Percentiles rank a stretch among this genome's conserved stretches.
Conservation (phyloP, 2,113 vertebrate species). For the Verasper variegatus region DNA sequence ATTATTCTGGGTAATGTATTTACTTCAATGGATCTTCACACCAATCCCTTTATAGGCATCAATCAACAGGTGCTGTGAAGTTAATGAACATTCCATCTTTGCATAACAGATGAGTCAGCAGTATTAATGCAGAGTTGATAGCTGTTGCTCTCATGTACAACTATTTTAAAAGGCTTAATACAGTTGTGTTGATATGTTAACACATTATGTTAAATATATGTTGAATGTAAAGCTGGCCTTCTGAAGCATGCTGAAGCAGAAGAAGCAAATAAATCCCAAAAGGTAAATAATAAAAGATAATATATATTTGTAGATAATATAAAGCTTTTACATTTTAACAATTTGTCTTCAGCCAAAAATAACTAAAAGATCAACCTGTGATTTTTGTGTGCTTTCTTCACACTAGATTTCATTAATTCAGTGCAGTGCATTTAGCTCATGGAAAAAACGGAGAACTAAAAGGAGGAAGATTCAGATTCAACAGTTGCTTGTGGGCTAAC, state of each 20-base stretch:
- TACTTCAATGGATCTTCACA: background rate
- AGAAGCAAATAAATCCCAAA: background rate
- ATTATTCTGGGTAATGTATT: constrained; percentile 10
- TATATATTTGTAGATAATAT: constrained; percentile 59
- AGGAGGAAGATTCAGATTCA: background rate
- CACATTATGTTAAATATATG: background rate
- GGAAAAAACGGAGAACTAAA: background rate
- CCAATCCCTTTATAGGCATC: constrained; percentile 7
- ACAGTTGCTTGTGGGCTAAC: background rate
- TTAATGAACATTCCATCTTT: constrained; percentile 15
- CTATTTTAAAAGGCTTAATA: constrained; percentile 2
- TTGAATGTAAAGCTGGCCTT: too few species aligned
- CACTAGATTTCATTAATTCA: constrained; percentile 7
- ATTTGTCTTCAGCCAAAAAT: constrained; percentile 14
- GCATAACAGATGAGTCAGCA: constrained; percentile 16
- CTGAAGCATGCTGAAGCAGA: too few species aligned
- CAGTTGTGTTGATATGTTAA: background rate
- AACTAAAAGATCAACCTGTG: constrained; percentile 13
- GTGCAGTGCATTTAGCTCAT: constrained; percentile 1
- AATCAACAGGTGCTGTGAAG: background rate
- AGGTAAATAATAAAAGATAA: background rate
- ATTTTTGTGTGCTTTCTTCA: constrained; percentile 19
- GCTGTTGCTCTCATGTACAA: background rate
- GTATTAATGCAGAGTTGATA: background rate
- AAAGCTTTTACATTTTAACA: constrained; percentile 41